These are phyloP conservation scores for Anthopleura xanthogrammica DNA, from an alignment of 92 coral and sea anemone species.

Conservation along the genomic window DNA sequence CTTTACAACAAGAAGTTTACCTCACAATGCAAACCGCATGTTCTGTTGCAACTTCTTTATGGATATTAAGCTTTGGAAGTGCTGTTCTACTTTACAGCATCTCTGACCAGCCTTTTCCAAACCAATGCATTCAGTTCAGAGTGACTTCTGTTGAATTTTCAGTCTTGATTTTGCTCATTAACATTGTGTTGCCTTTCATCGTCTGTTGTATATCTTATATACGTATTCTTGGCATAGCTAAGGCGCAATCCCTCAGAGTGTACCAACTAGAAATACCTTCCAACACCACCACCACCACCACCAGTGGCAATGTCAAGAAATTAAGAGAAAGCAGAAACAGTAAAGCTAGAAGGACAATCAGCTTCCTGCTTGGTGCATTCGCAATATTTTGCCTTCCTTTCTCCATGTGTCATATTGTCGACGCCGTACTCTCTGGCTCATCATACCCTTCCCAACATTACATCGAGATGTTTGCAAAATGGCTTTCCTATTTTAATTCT, in stretches of 20 bases:
- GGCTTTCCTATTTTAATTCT: constrained; percentile 41
- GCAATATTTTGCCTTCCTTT: constrained; percentile 39
- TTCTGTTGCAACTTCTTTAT: constrained; percentile 14
- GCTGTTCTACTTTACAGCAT: constrained; percentile 22
- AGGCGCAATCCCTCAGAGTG: constrained; percentile 24
- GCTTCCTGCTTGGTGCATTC: constrained; percentile 47
- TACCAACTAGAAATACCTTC: not conserved
- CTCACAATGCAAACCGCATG: constrained; percentile 9
- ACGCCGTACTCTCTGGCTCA: constrained; percentile 9
- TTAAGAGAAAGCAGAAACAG: not conserved
- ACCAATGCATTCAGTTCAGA: constrained; percentile 8
- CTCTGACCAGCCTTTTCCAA: constrained; percentile 6
- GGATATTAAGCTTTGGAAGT: constrained; percentile 42
- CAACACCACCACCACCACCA: not conserved
- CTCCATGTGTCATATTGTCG: constrained; percentile 28
- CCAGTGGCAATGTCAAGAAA: not conserved
- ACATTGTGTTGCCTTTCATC: not conserved
- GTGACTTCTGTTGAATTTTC: constrained; percentile 32
- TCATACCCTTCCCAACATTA: constrained; percentile 9
- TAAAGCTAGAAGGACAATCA: constrained; percentile 38
- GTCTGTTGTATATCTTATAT: not conserved
- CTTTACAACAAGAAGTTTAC: constrained; percentile 27
- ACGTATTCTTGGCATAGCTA: not conserved
- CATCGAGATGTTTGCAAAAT: constrained; percentile 27
- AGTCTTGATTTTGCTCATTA: constrained; percentile 21